Base-by-base conservation (phyloP, 2,888 invertebrate genomes). In the Standfussiana lucernea region DNA sequence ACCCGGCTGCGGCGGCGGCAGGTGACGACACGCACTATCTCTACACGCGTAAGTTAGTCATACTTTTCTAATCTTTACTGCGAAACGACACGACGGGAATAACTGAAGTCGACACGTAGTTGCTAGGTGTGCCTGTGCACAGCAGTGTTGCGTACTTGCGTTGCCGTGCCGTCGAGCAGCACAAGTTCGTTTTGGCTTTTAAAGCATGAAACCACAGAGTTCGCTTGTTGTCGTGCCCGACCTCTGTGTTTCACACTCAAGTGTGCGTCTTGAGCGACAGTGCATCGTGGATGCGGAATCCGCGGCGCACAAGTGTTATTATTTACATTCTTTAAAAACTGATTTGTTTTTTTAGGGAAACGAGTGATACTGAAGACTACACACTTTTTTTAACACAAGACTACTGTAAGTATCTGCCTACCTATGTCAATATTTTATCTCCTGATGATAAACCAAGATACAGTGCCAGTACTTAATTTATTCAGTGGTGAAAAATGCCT, bases 1-100 rank as follows among this genome's bases (percentile, higher is more conserved):
- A 77, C 92, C 95, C 1, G 96, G 95, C 85, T 96, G 96, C 90
- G 94, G 94, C 56, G 94, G 95, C 67, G 86, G 75, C 75, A 71
- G 35, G 50, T 75, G 77, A 61, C 76, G 6, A 0, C 40, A 13
- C 21, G 8, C n/a, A 18, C 15, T 4, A 21, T 28, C n/a, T 32
- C 37, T 37, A 18, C 37, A 32, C 67, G 6, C 6, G 56, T 59
- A 65, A 35, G 67, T n/a, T 32, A 37, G 35, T 45, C 45, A 47
- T 35, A 45, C 32, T 45, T n/a, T 1, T 24, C 45, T 35, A 32
- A 32, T 32, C 18, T 59, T 10, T 21, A 59, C 18, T 59, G 59
- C 18, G 8, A 56, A 15, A 28, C 28, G 28, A 28, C 28, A 8
- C 2, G 32, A n/a, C n/a, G n/a, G n/a, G n/a, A n/a, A n/a, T 32